phyloP scores from a whole-genome alignment of 1,140 invertebrate genomes.

The Neuroterus valhalla region DNA sequence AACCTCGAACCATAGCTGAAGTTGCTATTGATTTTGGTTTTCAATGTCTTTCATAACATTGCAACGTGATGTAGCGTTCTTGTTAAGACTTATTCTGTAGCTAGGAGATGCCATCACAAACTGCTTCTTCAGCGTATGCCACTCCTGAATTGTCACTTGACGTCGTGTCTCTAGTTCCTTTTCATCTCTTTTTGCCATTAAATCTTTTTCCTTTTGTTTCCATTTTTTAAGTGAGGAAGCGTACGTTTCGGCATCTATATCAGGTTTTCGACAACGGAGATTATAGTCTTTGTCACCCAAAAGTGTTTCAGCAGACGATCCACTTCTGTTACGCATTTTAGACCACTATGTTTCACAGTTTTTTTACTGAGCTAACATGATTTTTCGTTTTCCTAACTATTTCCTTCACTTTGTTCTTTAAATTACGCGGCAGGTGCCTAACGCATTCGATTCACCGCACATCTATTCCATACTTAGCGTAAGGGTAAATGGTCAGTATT shows the following conservation, averaged over 20 bases:
- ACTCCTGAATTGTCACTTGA: not conserved
- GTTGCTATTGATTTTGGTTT: not conserved
- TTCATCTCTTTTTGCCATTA: too few species aligned
- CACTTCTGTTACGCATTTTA: too few species aligned
- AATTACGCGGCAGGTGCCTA: not conserved
- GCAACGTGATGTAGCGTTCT: not conserved
- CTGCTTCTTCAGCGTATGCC: not conserved
- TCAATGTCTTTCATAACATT: not conserved
- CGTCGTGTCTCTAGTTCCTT: not conserved
- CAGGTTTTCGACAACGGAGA: not conserved
- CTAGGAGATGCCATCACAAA: not conserved
- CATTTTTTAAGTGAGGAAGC: too few species aligned
- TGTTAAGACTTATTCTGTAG: not conserved
- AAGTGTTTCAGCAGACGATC: too few species aligned
- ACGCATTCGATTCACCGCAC: not conserved
- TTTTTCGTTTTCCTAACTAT: slow-evolving; percentile 58
- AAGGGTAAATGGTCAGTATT: not conserved
- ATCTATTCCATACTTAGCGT: not conserved
- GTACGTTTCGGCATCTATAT: not conserved
- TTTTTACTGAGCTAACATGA: too few species aligned
- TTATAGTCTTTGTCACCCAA: not conserved
- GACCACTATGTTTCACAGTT: too few species aligned
- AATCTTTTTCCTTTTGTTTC: too few species aligned
- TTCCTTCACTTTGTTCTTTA: not conserved
- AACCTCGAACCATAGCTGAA: not conserved